These are phyloP conservation scores for Pachypeltis micranthus DNA, from an alignment of 1,140 invertebrate species.

Conservation along the genomic window DNA sequence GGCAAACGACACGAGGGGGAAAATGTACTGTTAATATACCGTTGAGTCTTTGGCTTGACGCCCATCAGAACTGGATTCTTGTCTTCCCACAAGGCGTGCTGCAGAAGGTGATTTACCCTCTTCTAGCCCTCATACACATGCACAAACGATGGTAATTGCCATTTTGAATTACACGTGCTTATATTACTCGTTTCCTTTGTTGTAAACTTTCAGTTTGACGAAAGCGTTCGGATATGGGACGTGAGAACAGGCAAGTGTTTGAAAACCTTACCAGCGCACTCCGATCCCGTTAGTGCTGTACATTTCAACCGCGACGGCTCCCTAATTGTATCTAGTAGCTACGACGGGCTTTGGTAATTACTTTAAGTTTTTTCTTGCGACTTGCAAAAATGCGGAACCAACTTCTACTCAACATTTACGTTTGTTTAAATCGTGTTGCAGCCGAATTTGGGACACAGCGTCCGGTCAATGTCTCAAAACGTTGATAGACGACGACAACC, in stretches of 20 bases:
- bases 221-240: conserved; percentile 99
- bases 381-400: not conserved
- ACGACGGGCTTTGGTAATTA: conserved; percentile 88
- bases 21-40: too few relatives aligned
- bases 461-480: conserved; percentile 99
- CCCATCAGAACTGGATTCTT: too few relatives aligned
- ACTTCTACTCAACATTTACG: too few relatives aligned
- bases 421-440: too few relatives aligned
- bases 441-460: conserved; percentile 99
- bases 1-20: too few relatives aligned
- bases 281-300: conserved; percentile 96
- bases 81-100: too few relatives aligned
- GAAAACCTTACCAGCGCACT: conserved; percentile 96
- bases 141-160: too few relatives aligned
- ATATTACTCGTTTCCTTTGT: too few relatives aligned
- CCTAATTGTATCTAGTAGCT: conserved; percentile 95
- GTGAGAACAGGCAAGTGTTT: conserved; percentile 95
- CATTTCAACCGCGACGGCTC: conserved; percentile 98
- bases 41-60: too few relatives aligned
- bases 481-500: conserved; percentile 91
- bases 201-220: conserved; percentile 77
- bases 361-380: not conserved
- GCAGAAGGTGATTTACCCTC: too few relatives aligned
- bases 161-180: too few relatives aligned
- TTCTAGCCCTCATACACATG: too few relatives aligned